Percentiles rank a stretch among this genome's conserved stretches.
These are phyloP conservation scores for Lamellibrachia columna DNA, from an alignment of 2,888 invertebrate genomes.

Conservation along the genomic window DNA sequence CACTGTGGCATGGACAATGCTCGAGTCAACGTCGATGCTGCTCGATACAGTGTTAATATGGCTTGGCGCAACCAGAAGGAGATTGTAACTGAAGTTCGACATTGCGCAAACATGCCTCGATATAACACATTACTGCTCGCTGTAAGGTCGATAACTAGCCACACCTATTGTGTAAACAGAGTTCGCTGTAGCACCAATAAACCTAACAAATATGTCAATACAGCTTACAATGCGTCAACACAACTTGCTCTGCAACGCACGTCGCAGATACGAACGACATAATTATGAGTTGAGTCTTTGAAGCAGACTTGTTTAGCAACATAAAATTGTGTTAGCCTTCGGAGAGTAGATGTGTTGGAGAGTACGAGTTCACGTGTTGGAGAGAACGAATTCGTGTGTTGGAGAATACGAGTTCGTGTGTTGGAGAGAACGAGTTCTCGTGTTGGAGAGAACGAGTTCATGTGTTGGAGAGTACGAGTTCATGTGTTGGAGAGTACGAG, in stretches of 20 bases:
- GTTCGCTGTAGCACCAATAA: neutral
- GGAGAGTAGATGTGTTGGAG: no score
- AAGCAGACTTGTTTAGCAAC: neutral
- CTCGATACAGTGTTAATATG: neutral
- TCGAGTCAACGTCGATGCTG: neutral
- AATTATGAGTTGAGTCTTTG: neutral
- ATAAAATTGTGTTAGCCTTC: no score
- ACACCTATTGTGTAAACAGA: neutral
- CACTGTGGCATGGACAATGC: neutral
- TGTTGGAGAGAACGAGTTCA: no score
- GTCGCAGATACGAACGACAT: neutral
- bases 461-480: no score
- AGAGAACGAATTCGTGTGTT: no score
- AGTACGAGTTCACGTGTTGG: no score
- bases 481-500: no score
- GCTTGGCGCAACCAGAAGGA: neutral
- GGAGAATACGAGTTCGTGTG: no score
- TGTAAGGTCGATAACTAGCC: neutral
- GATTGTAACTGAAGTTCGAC: neutral
- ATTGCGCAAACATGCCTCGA: neutral
- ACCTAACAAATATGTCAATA: neutral
- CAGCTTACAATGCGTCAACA: neutral
- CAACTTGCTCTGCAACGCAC: neutral
- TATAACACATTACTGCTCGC: neutral
- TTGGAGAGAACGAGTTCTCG: no score